Evolutionary conservation across 2,888 invertebrate species (phyloP).

Genomic region (Tenthredo amoena): DNA sequence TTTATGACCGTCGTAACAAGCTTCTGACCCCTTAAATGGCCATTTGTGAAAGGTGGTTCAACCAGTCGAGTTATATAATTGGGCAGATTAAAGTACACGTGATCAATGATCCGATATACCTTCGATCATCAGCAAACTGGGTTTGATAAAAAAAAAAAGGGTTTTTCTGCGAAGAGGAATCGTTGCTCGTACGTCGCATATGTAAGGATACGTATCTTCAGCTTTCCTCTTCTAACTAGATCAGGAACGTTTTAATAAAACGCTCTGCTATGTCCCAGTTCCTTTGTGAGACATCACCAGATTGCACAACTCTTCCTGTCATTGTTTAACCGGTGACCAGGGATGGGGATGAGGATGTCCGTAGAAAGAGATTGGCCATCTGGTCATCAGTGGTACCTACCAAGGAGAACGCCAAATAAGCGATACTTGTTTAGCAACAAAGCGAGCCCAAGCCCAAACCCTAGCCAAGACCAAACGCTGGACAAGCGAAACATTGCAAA

Average conservation of each 20-base stretch:
- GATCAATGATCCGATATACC: background rate
- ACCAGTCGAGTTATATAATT: background rate
- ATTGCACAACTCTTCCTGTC: conserved; percentile 31
- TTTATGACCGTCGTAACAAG: background rate
- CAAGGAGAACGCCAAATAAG: conserved; percentile 48
- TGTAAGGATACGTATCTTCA: background rate
- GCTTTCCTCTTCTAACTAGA: conserved; percentile 14
- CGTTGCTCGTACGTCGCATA: background rate
- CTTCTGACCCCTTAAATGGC: background rate
- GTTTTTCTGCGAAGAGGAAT: background rate
- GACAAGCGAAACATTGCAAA: conserved; percentile 44
- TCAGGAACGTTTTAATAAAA: conserved; percentile 47
- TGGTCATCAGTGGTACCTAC: conserved; percentile 43
- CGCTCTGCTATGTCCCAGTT: conserved; percentile 36
- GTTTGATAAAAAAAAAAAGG: too few species aligned
- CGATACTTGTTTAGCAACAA: conserved; percentile 48
- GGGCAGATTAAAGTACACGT: background rate
- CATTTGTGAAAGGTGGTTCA: background rate
- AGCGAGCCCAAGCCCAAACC: conserved; percentile 1
- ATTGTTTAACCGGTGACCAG: conserved; percentile 26
- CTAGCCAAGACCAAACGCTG: background rate
- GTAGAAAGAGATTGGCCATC: conserved; percentile 42
- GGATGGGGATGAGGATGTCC: conserved; percentile 14
- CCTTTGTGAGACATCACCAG: conserved; percentile 36
- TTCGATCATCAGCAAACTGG: background rate